These are phyloP conservation scores for Apteryx owenii DNA, from an alignment of 2,113 vertebrate genomes.

Conservation along the genomic window DNA sequence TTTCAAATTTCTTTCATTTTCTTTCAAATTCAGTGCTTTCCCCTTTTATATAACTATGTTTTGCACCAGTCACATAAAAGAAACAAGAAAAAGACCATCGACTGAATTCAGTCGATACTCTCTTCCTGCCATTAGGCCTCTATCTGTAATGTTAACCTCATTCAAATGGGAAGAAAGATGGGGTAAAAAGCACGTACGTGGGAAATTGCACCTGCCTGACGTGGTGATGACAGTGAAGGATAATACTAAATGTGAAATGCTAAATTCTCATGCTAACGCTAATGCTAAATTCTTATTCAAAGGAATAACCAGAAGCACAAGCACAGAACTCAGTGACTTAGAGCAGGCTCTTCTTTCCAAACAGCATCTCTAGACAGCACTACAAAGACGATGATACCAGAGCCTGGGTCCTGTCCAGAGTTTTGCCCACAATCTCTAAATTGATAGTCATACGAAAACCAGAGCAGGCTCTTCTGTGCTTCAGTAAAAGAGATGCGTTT, in stretches of 20 bases:
- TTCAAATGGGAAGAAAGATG: neutral
- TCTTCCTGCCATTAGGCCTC: neutral
- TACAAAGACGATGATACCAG: neutral
- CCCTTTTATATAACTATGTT: neutral
- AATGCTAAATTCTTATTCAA: neutral
- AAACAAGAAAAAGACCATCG: neutral
- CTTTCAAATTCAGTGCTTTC: neutral
- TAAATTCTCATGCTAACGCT: neutral
- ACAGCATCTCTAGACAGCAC: neutral
- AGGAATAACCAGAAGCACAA: neutral
- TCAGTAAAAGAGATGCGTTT: neutral
- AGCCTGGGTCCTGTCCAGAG: neutral
- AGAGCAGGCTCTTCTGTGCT: neutral
- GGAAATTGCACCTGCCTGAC: neutral
- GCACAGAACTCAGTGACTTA: neutral
- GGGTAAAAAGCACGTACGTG: neutral
- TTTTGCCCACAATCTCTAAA: neutral
- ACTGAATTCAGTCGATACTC: neutral
- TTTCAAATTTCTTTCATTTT: neutral
- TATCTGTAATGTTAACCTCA: neutral
- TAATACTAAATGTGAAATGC: neutral
- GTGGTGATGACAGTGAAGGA: neutral
- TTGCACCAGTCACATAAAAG: neutral
- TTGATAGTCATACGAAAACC: neutral
- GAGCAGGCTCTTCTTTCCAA: neutral